Evolutionary conservation across 2,113 vertebrate species (phyloP), one percentile per base, ranked within the genome.

Genomic region (Merops nubicus): DNA sequence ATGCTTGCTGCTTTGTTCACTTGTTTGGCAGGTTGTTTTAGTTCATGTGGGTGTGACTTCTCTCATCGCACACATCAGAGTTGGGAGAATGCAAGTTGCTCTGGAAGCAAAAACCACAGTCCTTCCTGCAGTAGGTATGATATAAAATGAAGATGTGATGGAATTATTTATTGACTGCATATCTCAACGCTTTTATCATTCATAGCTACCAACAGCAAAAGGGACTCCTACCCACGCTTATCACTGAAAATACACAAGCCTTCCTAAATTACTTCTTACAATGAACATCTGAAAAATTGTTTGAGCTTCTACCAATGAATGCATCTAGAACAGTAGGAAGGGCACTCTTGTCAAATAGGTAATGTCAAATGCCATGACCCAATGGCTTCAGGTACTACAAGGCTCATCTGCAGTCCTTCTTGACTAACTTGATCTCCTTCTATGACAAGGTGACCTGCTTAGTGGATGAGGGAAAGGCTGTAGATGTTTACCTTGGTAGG

Each of bases 21-120:
- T 95, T 93, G 26, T 90, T 48, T 91, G 50, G 2, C 91, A 98
- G 98, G 98, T 99, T 88, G 98, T 99, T 50, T 93, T 99, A 89
- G 63, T 98, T 79, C 98, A 99, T 0, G 34, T 97, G 19, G 98
- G 98, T 22, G 43, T 99, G 64, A 98, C 98, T 12, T 99, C 98
- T 12, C 97, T 99, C 67, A 99, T 99, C 1, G 98, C 98, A 81
- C 98, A 98, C 89, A 98, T 99, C 86, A 97, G 98, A 91, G 97
- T 99, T 20, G 98, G 98, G 8, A 98, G 89, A 68, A 98, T 99
- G 98, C 98, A 99, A 93, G 98, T 96, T 34, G 98, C 98, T 19
- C 96, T 99, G 89, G 98, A 99, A 98, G 97, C 98, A 38, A 98
- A 98, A 95, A 99, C 98, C 65, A 98, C 96, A 2, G 98, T 99